Conservation (phyloP, 2,888 invertebrate species). For the Rhorus exstirpatorius region DNA sequence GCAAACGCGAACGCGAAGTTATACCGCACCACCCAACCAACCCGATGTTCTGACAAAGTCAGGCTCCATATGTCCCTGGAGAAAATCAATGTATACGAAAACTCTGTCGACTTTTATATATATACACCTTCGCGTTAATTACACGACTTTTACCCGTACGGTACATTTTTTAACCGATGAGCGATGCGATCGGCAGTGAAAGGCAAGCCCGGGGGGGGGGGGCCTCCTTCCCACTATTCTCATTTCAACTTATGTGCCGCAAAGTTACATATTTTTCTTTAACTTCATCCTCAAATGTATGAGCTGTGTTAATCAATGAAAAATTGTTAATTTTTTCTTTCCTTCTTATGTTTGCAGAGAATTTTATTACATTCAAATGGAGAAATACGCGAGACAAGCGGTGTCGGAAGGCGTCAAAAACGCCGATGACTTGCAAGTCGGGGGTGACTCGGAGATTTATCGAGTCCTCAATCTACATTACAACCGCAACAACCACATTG, state of each 20-base stretch:
- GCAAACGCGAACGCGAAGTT: constrained; percentile 42
- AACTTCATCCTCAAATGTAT: constrained; percentile 10
- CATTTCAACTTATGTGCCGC: constrained; percentile 19
- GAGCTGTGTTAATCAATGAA: constrained; percentile 18
- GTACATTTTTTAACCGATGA: constrained; percentile 42
- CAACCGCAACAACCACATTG: constrained; percentile 98
- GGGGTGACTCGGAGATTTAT: constrained; percentile 98
- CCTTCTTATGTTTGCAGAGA: constrained; percentile 91
- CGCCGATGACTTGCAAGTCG: constrained; percentile 97
- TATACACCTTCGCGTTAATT: constrained; percentile 64
- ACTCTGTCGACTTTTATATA: not conserved
- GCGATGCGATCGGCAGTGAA: constrained; percentile 27
- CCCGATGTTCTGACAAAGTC: constrained; percentile 3
- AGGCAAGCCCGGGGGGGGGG: too few species aligned
- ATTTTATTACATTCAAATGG: constrained; percentile 99
- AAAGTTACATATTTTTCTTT: not conserved
- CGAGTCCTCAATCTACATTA: constrained; percentile 99
- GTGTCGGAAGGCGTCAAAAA: constrained; percentile 98
- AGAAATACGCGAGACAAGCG: constrained; percentile 99
- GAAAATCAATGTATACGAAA: constrained; percentile 9
- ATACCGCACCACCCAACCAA: not conserved
- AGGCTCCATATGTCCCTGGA: not conserved
- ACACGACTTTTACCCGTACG: constrained; percentile 34
- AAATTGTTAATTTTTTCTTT: constrained; percentile 32
- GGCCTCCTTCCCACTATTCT: too few species aligned